Base-by-base conservation (phyloP, 2,888 invertebrate species). In the Gnatocerus cornutus region DNA sequence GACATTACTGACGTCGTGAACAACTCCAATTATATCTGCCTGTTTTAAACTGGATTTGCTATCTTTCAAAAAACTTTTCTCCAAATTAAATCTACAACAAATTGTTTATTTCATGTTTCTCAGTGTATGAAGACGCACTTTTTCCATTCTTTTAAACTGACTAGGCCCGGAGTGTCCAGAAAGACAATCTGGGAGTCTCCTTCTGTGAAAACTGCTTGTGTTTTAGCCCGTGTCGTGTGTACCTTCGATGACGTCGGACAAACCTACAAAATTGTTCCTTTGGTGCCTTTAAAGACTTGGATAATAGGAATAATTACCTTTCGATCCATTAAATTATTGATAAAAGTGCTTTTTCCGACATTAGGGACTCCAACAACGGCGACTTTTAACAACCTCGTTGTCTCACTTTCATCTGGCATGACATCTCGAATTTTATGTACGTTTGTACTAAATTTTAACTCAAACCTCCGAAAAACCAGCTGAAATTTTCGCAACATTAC, bases 351-450 rank as follows among this genome's bases (percentile, higher is more conserved):
- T 85, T 99, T 99, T 27, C 99, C 99, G 55, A 92, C 93, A 88
- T 99, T 99, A 2, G 99, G 98, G 9, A 93, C 88, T 1, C 99
- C 99, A 74, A 99, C 90, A 14, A 99, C 91, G 5, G 97, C 95
- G 21, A 96, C 90, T 84, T 90, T 90, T 5, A 91, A 84, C n/a
- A 90, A 81, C 85, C 80, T 85, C 12, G 73, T 69, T 7, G 43
- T 21, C 13, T 12, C 9, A 10, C 68, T 58, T 13, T 53, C 55
- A 10, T 61, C 29, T 2, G 45, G 59, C 0, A 37, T 3, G 5
- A 48, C 13, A 13, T 65, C 65, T 1, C 29, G 6, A 5, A 52
- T 13, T 56, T 53, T 58, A n/a, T 53, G 45, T 0, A 55, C 59
- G 8, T 53, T 67, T 14, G 66, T 66, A 16, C 62, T 56, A 12